These are phyloP conservation scores for Pelmatolapia mariae DNA, from an alignment of 2,113 vertebrate species.

Conservation along the genomic window DNA sequence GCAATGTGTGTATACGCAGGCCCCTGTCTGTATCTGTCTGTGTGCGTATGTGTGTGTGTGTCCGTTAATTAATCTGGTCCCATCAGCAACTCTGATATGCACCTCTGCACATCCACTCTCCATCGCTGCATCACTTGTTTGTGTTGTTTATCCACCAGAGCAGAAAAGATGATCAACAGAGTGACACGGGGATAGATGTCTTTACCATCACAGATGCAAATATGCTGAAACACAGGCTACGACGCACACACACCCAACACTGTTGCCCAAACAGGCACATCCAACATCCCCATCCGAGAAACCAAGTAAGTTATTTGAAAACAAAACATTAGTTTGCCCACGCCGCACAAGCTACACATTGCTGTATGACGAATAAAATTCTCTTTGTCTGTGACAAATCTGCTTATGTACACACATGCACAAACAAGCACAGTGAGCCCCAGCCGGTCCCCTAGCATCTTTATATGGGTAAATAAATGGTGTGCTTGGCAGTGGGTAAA, in stretches of 20 bases:
- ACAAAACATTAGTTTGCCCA: constrained; percentile 18
- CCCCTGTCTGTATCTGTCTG: not conserved
- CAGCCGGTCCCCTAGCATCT: constrained; percentile 71
- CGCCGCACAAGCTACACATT: not conserved
- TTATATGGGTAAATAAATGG: constrained; percentile 91
- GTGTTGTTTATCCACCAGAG: constrained; percentile 54
- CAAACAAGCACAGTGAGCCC: constrained; percentile 19
- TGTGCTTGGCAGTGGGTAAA: constrained; percentile 87
- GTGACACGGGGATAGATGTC: constrained; percentile 24
- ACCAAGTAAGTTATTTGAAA: not conserved
- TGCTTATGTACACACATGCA: not conserved
- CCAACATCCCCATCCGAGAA: not conserved
- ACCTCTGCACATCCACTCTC: constrained; percentile 31
- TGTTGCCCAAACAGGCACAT: not conserved
- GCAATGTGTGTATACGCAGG: not conserved
- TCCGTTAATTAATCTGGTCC: constrained; percentile 49
- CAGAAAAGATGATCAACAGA: constrained; percentile 39
- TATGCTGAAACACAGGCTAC: not conserved
- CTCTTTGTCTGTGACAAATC: not conserved
- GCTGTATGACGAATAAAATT: constrained; percentile 3
- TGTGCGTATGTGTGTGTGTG: constrained; percentile 4
- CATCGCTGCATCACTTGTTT: constrained; percentile 14
- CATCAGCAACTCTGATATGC: constrained; percentile 41
- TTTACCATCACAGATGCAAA: constrained; percentile 38
- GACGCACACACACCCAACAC: not conserved